Conservation (phyloP, 2,113 vertebrate genomes). For the Empidonax traillii region DNA sequence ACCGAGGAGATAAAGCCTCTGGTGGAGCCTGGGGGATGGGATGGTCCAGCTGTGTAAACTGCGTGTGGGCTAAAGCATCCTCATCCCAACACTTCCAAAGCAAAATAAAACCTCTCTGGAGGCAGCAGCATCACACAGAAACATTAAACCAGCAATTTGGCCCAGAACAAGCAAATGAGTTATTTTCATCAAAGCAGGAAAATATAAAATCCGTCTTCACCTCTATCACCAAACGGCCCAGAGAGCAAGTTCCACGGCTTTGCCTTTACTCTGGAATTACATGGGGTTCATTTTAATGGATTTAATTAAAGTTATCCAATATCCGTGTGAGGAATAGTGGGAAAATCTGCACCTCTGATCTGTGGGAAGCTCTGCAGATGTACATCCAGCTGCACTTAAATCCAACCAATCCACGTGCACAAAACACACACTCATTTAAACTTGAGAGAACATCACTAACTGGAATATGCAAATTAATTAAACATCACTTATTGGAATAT, state of each 20-base stretch:
- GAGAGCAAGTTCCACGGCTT: neutral
- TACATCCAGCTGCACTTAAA: neutral
- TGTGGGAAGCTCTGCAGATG: neutral
- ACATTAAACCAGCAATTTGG: neutral
- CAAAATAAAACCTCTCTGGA: conserved; percentile 44
- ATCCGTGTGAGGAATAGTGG: neutral
- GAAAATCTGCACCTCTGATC: neutral
- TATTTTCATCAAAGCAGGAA: neutral
- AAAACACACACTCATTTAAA: neutral
- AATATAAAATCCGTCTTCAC: neutral
- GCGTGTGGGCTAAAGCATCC: conserved; percentile 61
- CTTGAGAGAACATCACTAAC: neutral
- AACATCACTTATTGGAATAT: neutral
- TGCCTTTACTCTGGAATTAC: neutral
- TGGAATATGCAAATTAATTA: neutral
- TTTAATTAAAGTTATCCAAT: neutral
- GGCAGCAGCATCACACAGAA: neutral
- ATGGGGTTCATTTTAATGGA: neutral
- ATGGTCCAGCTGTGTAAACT: conserved; percentile 71
- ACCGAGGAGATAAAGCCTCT: neutral
- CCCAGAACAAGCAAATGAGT: neutral
- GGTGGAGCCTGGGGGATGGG: neutral
- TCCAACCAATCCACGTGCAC: fast-evolving
- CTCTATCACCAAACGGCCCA: neutral
- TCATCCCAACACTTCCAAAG: conserved; percentile 5